Evolutionary conservation across 1,140 invertebrate genomes (phyloP).

Genomic region (Leptinotarsa texana): DNA sequence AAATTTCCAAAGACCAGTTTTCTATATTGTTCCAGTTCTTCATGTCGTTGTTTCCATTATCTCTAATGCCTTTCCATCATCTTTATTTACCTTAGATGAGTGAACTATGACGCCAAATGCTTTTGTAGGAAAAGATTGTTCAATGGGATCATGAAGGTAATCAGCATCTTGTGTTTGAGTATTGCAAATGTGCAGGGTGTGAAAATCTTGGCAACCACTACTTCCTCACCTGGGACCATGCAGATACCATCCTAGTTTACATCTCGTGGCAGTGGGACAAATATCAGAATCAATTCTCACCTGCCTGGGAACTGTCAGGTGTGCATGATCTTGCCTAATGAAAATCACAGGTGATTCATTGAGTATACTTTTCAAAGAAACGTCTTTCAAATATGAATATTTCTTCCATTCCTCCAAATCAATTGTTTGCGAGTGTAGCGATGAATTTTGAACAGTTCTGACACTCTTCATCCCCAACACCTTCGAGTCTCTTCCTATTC

Average conservation of each 20-base stretch:
- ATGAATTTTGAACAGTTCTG: neutral
- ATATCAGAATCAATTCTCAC: neutral
- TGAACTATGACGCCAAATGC: neutral
- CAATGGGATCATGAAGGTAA: neutral
- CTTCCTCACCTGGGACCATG: neutral
- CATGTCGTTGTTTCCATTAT: neutral
- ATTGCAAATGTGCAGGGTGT: neutral
- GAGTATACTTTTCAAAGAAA: neutral
- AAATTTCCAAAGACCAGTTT: neutral
- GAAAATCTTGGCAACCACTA: neutral
- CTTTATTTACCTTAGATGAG: neutral
- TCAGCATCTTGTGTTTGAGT: neutral
- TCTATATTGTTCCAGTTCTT: too few species aligned
- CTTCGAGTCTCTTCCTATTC: neutral
- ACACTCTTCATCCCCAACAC: neutral
- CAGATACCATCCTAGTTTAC: neutral
- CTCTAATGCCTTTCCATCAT: neutral
- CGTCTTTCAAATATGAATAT: too few species aligned
- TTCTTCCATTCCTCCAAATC: neutral
- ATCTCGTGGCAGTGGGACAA: neutral
- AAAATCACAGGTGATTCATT: neutral
- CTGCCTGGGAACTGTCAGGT: neutral
- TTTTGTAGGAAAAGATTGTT: neutral
- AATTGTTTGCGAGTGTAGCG: neutral
- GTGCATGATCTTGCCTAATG: neutral